A percentile compares a stretch with the other conserved stretches of the same genome.
These are phyloP conservation scores for Chirona hameri DNA, from an alignment of 2,888 invertebrate species.

Conservation along the genomic window DNA sequence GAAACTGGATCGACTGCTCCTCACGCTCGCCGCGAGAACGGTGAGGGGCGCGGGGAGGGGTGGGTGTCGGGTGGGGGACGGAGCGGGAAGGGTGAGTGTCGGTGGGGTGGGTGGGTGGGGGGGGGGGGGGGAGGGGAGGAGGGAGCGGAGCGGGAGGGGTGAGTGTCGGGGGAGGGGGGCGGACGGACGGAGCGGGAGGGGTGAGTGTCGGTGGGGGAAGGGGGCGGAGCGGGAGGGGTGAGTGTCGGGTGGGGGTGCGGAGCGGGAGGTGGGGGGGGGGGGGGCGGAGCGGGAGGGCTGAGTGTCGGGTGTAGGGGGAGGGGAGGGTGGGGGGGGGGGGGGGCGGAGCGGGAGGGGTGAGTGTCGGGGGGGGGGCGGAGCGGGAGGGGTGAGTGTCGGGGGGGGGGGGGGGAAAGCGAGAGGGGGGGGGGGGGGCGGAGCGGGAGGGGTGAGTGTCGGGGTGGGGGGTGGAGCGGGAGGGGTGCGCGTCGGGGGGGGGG, in stretches of 20 bases:
- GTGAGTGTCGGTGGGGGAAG: background rate
- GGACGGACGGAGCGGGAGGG: no score
- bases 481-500: constrained; percentile 54
- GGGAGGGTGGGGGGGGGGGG: no score
- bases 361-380: constrained; percentile 33
- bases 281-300: background rate
- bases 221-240: background rate
- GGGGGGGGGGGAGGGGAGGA: no score
- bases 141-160: no score
- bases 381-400: constrained; percentile 69
- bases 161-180: constrained; percentile 54
- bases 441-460: background rate
- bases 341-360: background rate
- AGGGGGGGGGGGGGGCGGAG: background rate
- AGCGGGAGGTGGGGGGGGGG: constrained; percentile 49
- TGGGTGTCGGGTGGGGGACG: background rate
- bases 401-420: background rate
- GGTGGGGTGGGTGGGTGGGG: no score
- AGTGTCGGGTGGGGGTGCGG: no score
- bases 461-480: no score
- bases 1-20: constrained; percentile 98
- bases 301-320: accelerated
- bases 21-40: constrained; percentile 92
- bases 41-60: constrained; percentile 46
- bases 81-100: background rate